These are phyloP conservation scores for Plagodis dolabraria DNA, from an alignment of 2,888 invertebrate species.

Conservation along the genomic window DNA sequence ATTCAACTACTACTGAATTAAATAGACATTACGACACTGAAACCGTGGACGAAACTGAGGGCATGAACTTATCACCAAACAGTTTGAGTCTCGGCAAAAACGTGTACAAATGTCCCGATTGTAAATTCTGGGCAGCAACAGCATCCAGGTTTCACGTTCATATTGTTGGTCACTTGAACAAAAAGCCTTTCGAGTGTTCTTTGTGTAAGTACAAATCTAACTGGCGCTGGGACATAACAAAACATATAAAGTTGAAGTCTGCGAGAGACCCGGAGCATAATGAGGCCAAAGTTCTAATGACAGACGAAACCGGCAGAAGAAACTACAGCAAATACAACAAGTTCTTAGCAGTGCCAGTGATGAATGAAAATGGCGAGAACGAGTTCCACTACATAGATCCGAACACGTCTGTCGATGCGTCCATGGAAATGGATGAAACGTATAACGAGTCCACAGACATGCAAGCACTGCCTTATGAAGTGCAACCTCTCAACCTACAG, in stretches of 20 bases:
- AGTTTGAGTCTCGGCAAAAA: constrained; percentile 85
- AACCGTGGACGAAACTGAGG: constrained; percentile 77
- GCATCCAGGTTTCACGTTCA: constrained; percentile 97
- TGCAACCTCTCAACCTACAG: constrained; percentile 87
- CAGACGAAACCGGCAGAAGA: constrained; percentile 94
- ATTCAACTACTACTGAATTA: constrained; percentile 70
- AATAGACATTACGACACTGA: constrained; percentile 68
- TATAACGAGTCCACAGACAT: constrained; percentile 72
- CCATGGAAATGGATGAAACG: constrained; percentile 76
- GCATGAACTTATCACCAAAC: constrained; percentile 85
- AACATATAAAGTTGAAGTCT: constrained; percentile 96
- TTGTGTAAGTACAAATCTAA: constrained; percentile 97
- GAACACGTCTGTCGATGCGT: constrained; percentile 68
- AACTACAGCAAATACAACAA: constrained; percentile 97
- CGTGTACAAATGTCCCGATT: constrained; percentile 96
- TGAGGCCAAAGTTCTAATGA: constrained; percentile 93
- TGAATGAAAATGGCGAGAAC: constrained; percentile 85
- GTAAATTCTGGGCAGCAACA: constrained; percentile 96
- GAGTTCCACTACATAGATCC: constrained; percentile 75
- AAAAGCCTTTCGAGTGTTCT: constrained; percentile 98
- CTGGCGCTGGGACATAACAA: constrained; percentile 98
- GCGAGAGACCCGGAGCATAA: constrained; percentile 93
- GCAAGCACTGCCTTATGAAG: constrained; percentile 71
- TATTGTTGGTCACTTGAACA: constrained; percentile 96
- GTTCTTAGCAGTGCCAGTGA: constrained; percentile 88